phyloP scores from a whole-genome alignment of 2,113 vertebrate genomes.

The Lathamus discolor region DNA sequence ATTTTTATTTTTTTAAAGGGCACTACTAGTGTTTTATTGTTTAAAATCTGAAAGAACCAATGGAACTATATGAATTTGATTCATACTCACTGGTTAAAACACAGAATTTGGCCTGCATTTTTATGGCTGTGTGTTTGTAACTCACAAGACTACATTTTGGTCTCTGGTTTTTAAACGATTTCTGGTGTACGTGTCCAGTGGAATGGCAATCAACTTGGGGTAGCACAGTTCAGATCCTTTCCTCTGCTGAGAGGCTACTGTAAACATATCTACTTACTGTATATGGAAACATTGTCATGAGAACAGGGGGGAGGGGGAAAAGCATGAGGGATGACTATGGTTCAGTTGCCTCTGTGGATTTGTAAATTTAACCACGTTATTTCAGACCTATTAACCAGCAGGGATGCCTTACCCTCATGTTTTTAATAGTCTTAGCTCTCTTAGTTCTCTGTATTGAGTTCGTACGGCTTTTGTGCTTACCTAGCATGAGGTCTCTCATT shows the following conservation, averaged over 20 bases:
- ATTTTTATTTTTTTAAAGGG: neutral
- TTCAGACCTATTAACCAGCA: conserved; percentile 92
- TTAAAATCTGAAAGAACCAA: conserved; percentile 67
- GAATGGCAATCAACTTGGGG: conserved; percentile 39
- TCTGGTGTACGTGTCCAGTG: conserved; percentile 35
- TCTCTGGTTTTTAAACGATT: conserved; percentile 44
- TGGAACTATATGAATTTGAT: conserved; percentile 55
- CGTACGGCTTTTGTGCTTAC: conserved; percentile 81
- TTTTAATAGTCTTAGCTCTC: conserved; percentile 73
- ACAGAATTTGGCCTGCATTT: conserved; percentile 38
- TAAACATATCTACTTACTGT: conserved; percentile 58
- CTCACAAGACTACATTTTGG: conserved; percentile 54
- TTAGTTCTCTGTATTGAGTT: conserved; percentile 75
- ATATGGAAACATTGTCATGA: conserved; percentile 25
- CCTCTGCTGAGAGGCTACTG: conserved; percentile 36
- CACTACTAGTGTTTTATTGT: conserved; percentile 56
- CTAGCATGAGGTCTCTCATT: conserved; percentile 75
- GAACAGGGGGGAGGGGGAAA: conserved; percentile 36
- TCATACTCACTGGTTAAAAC: conserved; percentile 27
- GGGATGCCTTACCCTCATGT: conserved; percentile 95
- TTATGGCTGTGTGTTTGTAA: conserved; percentile 43
- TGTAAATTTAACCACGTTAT: conserved; percentile 83
- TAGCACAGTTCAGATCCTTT: conserved; percentile 32
- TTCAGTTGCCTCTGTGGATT: conserved; percentile 87
- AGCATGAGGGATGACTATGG: conserved; percentile 83